Base-by-base conservation (phyloP, 2,888 invertebrate species). In the Hydropsyche betteni region DNA sequence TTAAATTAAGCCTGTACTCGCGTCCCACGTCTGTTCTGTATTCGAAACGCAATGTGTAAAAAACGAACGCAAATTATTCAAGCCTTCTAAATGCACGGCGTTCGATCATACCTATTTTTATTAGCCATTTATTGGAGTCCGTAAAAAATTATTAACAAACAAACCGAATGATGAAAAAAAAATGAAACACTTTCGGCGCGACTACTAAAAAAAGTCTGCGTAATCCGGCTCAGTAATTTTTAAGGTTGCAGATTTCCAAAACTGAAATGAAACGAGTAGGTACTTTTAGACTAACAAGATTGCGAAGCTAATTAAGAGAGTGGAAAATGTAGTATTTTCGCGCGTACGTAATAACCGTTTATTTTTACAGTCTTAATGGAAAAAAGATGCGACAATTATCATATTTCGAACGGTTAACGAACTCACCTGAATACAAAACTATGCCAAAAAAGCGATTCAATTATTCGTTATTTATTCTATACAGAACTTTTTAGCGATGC, bases 61-160 rank as follows among this genome's bases (percentile, higher is more conserved):
- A 36, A 64, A 61, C 8, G 34, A 10, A 44, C 44, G 44, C 44
- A 36, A 64, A 36, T 36, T 64, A 34, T 64, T 58, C 58, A 34
- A 36, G n/a, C 36, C 64, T 64, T 64, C 34, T 64, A 64, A 64
- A 64, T 64, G 16, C 36, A n/a, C n/a, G 34, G 36, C 36, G 34
- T 12, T 64, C 64, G 64, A 64, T 64, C 64, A 64, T 64, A 36
- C 12, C 64, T 64, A 64, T 64, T 64, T 64, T 64, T 64, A 64
- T 64, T 64, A 36, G 12, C 36, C 34, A n/a, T 64, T 64, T 64
- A 64, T 64, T 64, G 36, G 64, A 12, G 24, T 64, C 16, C 12
- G 34, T 64, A 36, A 64, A 64, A 64, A 36, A 64, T 36, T 8
- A 36, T 64, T 36, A 36, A 36, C 64, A 36, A 36, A 64, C 36